These are phyloP conservation scores for Epicauta chinensis DNA, from an alignment of 1,140 invertebrate species.

Conservation along the genomic window DNA sequence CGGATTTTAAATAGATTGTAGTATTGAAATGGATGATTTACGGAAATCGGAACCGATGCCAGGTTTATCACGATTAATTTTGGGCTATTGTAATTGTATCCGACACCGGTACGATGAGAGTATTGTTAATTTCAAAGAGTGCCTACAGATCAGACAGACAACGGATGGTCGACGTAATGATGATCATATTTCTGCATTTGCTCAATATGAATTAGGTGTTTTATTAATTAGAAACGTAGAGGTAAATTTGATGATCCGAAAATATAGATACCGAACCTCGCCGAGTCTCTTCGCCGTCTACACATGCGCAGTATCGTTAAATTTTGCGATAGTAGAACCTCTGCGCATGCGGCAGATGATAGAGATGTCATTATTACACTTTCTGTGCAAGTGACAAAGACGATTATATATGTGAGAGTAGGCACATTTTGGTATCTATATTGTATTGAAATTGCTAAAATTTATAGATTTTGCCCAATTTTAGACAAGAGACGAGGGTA, in stretches of 20 bases:
- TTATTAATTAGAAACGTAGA: constrained; percentile 46
- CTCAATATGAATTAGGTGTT: constrained; percentile 58
- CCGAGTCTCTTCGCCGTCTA: no score
- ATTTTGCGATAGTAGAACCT: no score
- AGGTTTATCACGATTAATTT: constrained; percentile 50
- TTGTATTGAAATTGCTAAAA: no score
- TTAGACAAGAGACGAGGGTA: constrained; percentile 51
- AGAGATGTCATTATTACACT: no score
- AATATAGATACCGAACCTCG: no score
- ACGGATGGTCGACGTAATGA: constrained; percentile 40
- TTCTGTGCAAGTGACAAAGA: no score
- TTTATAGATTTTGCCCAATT: constrained; percentile 37
- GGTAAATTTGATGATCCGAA: constrained; percentile 44
- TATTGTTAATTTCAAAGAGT: constrained; percentile 46
- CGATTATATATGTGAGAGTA: no score
- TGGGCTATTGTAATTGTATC: constrained; percentile 48
- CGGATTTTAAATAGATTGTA: constrained; percentile 21
- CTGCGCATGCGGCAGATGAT: no score
- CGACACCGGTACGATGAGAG: constrained; percentile 46
- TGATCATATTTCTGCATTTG: constrained; percentile 60
- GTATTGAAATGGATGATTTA: constrained; percentile 24
- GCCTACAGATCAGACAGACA: constrained; percentile 41
- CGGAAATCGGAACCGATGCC: constrained; percentile 48
- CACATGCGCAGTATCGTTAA: no score
- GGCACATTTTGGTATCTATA: no score